These are phyloP conservation scores for Pseudotriccus pelzelni DNA, from an alignment of 2,797 vertebrate species.

Conservation along the genomic window DNA sequence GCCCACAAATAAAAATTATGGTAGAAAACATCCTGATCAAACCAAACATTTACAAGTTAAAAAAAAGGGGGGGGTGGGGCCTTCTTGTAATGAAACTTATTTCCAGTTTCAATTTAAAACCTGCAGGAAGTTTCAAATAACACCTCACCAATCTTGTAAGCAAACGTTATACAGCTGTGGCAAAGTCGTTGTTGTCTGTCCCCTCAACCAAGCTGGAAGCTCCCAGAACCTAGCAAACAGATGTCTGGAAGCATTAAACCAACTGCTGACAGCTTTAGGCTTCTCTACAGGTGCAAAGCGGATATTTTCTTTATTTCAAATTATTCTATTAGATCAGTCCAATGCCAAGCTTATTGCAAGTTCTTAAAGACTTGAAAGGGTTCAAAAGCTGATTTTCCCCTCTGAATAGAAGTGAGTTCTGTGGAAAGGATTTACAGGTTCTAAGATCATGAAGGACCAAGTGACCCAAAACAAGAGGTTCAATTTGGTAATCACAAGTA, in stretches of 20 bases:
- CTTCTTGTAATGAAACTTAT: not conserved
- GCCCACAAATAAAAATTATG: not conserved
- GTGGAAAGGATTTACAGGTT: not conserved
- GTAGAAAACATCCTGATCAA: not conserved
- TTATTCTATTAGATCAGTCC: not conserved
- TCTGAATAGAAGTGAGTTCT: not conserved
- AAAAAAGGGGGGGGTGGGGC: fast-evolving
- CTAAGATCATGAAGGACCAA: not conserved
- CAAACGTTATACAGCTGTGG: not conserved
- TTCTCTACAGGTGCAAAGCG: not conserved
- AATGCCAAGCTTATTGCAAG: not conserved
- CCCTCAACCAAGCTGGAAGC: fast-evolving
- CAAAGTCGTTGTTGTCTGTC: not conserved
- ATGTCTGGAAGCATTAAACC: not conserved
- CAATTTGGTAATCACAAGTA: not conserved
- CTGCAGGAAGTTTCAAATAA: not conserved
- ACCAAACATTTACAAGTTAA: not conserved
- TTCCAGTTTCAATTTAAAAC: not conserved
- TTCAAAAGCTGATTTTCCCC: not conserved
- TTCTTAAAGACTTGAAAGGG: not conserved
- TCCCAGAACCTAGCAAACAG: not conserved
- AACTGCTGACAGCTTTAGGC: not conserved
- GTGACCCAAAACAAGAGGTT: not conserved
- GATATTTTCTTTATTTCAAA: not conserved
- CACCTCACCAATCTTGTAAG: not conserved